Evolutionary conservation across 2,797 vertebrate genomes (phyloP).

Genomic region (Sus cebifrons): DNA sequence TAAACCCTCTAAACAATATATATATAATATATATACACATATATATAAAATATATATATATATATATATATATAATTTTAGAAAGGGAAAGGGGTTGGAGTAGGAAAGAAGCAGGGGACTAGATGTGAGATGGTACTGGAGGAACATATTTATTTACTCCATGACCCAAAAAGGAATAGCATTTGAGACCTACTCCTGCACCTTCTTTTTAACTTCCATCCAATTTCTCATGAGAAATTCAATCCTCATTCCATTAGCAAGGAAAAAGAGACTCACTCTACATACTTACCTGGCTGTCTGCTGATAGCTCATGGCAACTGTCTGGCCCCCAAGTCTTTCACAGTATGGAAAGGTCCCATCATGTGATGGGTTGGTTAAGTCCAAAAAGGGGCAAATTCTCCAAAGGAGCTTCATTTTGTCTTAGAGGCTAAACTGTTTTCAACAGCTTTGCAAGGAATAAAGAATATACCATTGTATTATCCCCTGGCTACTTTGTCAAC

Average conservation of each 20-base stretch:
- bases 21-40: no score
- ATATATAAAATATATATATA: no score
- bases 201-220: not conserved
- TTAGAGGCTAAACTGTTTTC: not conserved
- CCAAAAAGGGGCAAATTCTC: not conserved
- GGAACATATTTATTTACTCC: not conserved
- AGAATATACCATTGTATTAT: not conserved
- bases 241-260: not conserved
- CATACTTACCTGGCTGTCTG: not conserved
- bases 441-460: not conserved
- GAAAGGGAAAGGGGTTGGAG: not conserved
- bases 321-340: not conserved
- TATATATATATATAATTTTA: no score
- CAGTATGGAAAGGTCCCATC: not conserved
- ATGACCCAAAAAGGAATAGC: not conserved
- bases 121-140: not conserved
- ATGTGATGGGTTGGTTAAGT: not conserved
- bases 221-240: not conserved
- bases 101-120: not conserved
- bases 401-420: not conserved
- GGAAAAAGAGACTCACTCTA: not conserved
- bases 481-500: not conserved
- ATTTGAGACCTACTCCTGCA: not conserved
- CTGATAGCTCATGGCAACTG: not conserved
- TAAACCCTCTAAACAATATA: not conserved